phyloP scores from a whole-genome alignment of 2,113 vertebrate species.

The Cyanoliseus patagonus region DNA sequence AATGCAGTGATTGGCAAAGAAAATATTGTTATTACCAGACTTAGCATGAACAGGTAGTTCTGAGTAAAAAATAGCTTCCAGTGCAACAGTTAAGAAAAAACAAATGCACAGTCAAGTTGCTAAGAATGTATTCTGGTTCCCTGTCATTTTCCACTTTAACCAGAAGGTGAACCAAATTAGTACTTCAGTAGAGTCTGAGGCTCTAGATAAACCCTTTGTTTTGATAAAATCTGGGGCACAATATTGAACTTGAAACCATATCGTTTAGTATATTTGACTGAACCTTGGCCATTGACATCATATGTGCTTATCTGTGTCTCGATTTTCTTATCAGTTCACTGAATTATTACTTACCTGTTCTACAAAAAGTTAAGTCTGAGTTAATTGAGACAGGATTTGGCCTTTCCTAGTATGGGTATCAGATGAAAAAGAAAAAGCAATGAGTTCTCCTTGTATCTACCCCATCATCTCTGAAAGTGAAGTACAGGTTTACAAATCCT shows the following conservation, averaged over 20 bases:
- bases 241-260: background rate
- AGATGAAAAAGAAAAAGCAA: background rate
- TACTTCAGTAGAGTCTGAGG: background rate
- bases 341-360: background rate
- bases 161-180: slow-evolving; percentile 5
- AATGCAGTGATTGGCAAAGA: background rate
- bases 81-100: slow-evolving; percentile 23
- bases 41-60: slow-evolving; percentile 3
- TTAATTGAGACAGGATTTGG: background rate
- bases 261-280: background rate
- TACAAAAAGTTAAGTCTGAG: background rate
- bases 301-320: background rate
- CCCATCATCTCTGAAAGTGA: background rate
- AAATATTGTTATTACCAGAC: slow-evolving; percentile 17
- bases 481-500: background rate
- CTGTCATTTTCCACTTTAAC: slow-evolving; percentile 34
- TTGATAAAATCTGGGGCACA: background rate
- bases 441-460: background rate
- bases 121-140: background rate
- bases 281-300: background rate
- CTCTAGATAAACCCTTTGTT: background rate
- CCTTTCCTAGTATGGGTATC: background rate
- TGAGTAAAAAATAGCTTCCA: background rate
- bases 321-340: background rate
- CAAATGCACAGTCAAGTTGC: slow-evolving; percentile 13